These are phyloP conservation scores for Volucella inanis DNA, from an alignment of 2,888 invertebrate genomes.

Conservation along the genomic window DNA sequence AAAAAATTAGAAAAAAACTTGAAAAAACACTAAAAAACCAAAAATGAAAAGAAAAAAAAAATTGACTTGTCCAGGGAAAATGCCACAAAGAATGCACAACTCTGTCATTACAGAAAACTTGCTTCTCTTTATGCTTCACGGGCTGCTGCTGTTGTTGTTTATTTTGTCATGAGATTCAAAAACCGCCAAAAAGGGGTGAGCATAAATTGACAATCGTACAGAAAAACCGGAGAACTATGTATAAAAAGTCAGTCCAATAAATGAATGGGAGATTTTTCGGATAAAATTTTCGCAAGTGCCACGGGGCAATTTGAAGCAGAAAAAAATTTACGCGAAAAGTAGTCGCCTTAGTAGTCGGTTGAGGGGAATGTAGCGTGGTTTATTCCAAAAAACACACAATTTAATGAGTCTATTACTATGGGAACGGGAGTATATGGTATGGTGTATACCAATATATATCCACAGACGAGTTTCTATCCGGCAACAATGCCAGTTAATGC, in stretches of 20 bases:
- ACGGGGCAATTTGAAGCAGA: slow-evolving; percentile 22
- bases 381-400: not conserved
- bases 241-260: slow-evolving; percentile 32
- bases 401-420: too few species aligned
- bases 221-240: slow-evolving; percentile 3
- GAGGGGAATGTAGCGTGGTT: not conserved
- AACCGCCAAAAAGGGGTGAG: slow-evolving; percentile 38
- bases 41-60: not conserved
- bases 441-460: not conserved
- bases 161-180: slow-evolving; percentile 47
- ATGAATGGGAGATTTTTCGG: slow-evolving; percentile 45
- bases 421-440: too few species aligned
- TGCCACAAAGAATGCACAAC: slow-evolving; percentile 6
- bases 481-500: slow-evolving; percentile 20
- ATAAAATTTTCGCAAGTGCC: slow-evolving; percentile 40
- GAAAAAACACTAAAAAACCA: not conserved
- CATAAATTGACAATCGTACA: slow-evolving; percentile 56
- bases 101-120: slow-evolving; percentile 35
- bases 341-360: slow-evolving; percentile 1
- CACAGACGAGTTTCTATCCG: not conserved
- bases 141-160: slow-evolving; percentile 24
- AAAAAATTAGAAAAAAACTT: slow-evolving; percentile 16
- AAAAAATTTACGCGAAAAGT: slow-evolving; percentile 45
- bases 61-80: not conserved
- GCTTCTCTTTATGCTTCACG: not conserved